Base-by-base conservation (phyloP, 1,140 invertebrate genomes). In the Bombus affinis region DNA sequence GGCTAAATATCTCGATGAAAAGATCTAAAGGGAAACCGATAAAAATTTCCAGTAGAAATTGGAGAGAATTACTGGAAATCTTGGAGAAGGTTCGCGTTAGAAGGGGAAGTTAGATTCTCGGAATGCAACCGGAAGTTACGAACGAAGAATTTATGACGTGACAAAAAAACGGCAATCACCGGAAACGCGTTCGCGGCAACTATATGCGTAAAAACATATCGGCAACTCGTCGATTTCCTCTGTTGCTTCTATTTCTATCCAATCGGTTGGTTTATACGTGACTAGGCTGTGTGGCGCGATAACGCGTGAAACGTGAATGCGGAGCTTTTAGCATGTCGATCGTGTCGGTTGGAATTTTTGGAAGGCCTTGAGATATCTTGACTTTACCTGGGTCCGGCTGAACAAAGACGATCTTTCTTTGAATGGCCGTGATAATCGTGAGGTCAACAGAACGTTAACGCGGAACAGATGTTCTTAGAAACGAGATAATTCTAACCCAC, bases 101-200 rank as follows among this genome's bases (percentile, higher is more conserved):
- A n/a, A 72, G 6, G 12, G 13, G 39, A 3, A 59, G 79, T 13
- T 15, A 4, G 62, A 35, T 44, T 65, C 76, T 42, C 39, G 32
- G 59, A 66, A 65, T 47, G 39, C n/a, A 47, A 6, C 22, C n/a
- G 77, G 77, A 92, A 92, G 90, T 91, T 88, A 89, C 86, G 87
- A 68, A 83, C 80, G 65, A 57, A 15, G 57, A n/a, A 78, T 65
- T 78, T 32, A 22, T 25, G 44, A 65, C 59, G 59, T 1, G 28
- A 57, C 4, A 0, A 32, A n/a, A 22, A 22, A 47, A 25, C n/a
- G 10, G 28, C 9, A 35, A 25, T 25, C 71, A 47, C 42, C 10
- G 78, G 65, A 80, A 80, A 25, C 42, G n/a, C 44, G 78, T 70
- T n/a, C 4, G 65, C 13, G 44, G 65, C n/a, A 47, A 80, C 15